phyloP scores from a whole-genome alignment of 2,113 vertebrate genomes.

The Taurulus bubalis region DNA sequence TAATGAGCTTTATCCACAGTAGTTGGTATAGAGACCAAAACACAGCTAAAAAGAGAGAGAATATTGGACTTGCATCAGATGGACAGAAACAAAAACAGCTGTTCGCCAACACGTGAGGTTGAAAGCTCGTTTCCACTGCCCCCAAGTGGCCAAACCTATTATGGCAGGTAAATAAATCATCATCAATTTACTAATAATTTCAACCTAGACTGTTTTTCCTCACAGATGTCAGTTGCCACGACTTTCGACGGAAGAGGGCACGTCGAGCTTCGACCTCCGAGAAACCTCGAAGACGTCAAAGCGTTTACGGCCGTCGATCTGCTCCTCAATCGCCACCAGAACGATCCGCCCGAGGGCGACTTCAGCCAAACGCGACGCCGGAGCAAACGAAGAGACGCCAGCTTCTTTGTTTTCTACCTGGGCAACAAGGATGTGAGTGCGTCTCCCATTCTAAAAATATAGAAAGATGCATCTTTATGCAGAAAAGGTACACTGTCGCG shows the following conservation, averaged over 20 bases:
- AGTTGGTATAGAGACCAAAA: no score
- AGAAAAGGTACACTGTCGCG: background rate
- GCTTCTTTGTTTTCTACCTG: conserved; percentile 89
- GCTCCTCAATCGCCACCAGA: conserved; percentile 84
- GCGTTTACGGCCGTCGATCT: conserved; percentile 89
- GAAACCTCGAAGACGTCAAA: conserved; percentile 86
- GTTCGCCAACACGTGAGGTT: background rate
- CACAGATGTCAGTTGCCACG: conserved; percentile 87
- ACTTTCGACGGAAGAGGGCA: conserved; percentile 88
- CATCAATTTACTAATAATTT: background rate
- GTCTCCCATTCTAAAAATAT: background rate
- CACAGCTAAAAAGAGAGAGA: no score
- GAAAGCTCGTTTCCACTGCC: background rate
- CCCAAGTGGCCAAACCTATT: background rate
- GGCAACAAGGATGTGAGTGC: conserved; percentile 87
- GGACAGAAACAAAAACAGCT: no score
- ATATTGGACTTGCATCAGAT: no score
- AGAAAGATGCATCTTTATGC: background rate
- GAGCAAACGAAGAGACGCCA: conserved; percentile 44
- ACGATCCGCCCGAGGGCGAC: background rate
- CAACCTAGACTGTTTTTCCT: background rate
- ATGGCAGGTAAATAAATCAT: background rate
- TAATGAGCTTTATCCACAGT: no score
- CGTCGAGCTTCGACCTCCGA: conserved; percentile 87
- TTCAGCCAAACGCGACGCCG: conserved; percentile 6